Conservation (phyloP, 2,797 vertebrate species). For the Spinus olivaceus region DNA sequence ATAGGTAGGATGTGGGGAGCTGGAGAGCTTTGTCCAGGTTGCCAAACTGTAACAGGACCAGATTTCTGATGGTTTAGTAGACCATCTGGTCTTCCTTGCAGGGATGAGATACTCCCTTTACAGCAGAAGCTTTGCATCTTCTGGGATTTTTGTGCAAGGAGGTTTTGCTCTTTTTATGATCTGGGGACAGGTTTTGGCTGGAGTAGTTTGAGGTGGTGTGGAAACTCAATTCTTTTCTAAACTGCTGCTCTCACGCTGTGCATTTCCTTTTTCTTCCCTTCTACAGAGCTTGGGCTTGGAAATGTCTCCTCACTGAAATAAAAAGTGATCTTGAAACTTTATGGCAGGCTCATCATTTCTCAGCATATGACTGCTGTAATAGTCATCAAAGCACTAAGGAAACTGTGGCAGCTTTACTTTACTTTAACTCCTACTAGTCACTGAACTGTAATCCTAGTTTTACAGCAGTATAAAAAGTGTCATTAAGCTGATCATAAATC, state of each 20-base stretch:
- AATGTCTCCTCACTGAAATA: not conserved
- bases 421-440: not conserved
- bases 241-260: not conserved
- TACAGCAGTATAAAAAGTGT: constrained; percentile 13
- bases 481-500: constrained; percentile 3
- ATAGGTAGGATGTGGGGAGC: not conserved
- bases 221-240: not conserved
- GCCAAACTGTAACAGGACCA: not conserved
- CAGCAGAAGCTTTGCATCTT: not conserved
- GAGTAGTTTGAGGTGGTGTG: not conserved
- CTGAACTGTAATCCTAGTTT: not conserved
- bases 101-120: not conserved
- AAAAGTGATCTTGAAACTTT: not conserved
- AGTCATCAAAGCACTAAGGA: not conserved
- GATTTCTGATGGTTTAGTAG: not conserved
- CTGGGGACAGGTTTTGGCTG: not conserved
- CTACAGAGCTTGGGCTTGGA: not conserved
- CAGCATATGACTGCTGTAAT: not conserved
- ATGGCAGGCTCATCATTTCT: not conserved
- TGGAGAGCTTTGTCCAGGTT: not conserved
- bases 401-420: not conserved
- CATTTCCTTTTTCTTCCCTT: not conserved
- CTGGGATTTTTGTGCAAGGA: not conserved
- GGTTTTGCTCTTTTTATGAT: not conserved
- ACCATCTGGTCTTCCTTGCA: not conserved